Base-by-base conservation (phyloP, 37 sponge, comb jelly and placozoan genomes). In the Halisarca cf. caerulea region DNA sequence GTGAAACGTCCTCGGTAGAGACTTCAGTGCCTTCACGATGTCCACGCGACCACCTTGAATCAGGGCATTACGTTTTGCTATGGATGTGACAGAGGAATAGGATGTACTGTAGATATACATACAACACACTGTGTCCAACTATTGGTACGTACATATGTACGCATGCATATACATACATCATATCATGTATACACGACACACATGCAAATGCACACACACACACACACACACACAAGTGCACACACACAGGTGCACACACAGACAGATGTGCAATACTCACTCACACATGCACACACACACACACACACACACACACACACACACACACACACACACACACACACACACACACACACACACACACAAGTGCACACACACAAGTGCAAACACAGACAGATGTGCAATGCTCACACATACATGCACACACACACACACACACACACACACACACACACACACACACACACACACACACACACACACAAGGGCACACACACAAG, bases 401-500 rank as follows among this genome's bases (percentile, higher is more conserved):
- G 0, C 33, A 28, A 30, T 32, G n/a, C 3, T 47, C 25, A 41
- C 20, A 74, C 72, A 71, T 36, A 33, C 72, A 71, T 32, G 30
- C 42, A 82, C 71, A 68, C 83, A 27, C 64, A 62, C 25, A 28
- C 64, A 37, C 7, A 80, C 39, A 82, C 83, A 82, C 66, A 66
- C 83, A 72, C 83, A 82, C 70, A 47, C 80, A 51, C 28, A 79
- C 57, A 79, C 80, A 79, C 80, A 51, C 53, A 47, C 80, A 79
- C 53, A 79, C 57, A 47, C 80, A 79, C 80, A 79, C 80, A 79
- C 80, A 79, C 80, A 79, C 80, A 79, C 80, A 79, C 80, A 79
- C 80, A 42, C 53, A 42, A 9, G 7, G 14, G 7, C 53, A 79
- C 80, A 79, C 80, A 79, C 80, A 79, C 80, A 79, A 7, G 17